Evolutionary conservation across 2,888 invertebrate species (phyloP).

Genomic region (Oscheius sp.): DNA sequence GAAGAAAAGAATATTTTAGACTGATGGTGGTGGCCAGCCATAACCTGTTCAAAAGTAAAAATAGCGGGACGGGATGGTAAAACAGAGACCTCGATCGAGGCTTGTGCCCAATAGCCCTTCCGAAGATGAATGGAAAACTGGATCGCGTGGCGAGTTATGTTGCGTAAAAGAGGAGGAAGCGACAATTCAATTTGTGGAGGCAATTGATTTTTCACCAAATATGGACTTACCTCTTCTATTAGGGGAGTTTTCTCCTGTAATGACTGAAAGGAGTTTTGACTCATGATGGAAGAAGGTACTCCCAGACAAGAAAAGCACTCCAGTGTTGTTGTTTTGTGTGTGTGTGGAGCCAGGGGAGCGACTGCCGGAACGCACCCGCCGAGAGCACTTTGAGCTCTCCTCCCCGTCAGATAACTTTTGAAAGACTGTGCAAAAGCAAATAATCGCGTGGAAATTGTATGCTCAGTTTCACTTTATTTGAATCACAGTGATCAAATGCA

Average conservation of each 20-base stretch:
- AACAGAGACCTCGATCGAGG: background rate
- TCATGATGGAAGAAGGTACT: slow-evolving; percentile 17
- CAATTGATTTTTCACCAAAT: background rate
- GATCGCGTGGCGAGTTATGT: slow-evolving; percentile 1
- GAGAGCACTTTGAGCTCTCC: background rate
- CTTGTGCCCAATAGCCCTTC: background rate
- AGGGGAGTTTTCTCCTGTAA: slow-evolving; percentile 15
- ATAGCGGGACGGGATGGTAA: too few species aligned
- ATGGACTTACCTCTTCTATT: background rate
- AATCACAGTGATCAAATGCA: slow-evolving; percentile 15
- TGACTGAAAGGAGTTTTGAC: background rate
- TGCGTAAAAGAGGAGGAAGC: background rate
- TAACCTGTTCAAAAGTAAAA: too few species aligned
- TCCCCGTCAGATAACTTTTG: background rate
- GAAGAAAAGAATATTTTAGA: too few species aligned
- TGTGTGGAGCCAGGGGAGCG: background rate
- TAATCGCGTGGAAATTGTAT: background rate
- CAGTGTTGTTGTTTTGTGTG: slow-evolving; percentile 21
- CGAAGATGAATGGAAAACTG: slow-evolving; percentile 6
- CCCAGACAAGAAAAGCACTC: slow-evolving; percentile 13
- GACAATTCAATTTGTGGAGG: slow-evolving; percentile 9
- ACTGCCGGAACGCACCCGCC: background rate
- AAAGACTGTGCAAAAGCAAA: background rate
- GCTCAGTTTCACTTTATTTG: slow-evolving; percentile 18
- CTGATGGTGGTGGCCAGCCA: too few species aligned